Evolutionary conservation across 92 coral and sea anemone genomes (phyloP), one percentile per base, ranked within the genome.

Genomic region (Palythoa caribaeorum): DNA sequence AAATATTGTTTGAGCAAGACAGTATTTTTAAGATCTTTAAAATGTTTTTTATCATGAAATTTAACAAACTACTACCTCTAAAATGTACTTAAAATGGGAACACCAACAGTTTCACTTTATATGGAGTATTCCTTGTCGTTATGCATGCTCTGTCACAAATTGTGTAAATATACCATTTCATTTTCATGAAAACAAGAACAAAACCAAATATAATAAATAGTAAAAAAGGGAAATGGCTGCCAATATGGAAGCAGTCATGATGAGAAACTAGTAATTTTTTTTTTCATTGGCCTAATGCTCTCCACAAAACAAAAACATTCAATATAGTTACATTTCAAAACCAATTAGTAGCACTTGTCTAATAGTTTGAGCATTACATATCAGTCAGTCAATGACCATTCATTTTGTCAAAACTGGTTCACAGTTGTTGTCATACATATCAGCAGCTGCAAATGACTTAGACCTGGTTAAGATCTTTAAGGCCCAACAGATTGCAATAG

Each of bases 401-500:
- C 63, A 76, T 47, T 76, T 53, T 21, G 38, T 74, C 51, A 74
- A 74, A 74, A 47, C 59, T 74, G 21, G 54, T 38, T 12, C 19
- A 51, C 19, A 74, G 78, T 51, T 76, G 47, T 76, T 62, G 17
- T 17, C 10, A 20, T 48, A 48, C 48, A 57, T 17, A 54, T 76
- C 55, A 76, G 28, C 57, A 76, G 60, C 60, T 76, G 38, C 53
- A 60, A 60, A 60, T 47, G 79, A 48, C 21, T 47, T 53, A 76
- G 53, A 53, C 60, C 81, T 35, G 17, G 73, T 7, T 51, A 68
- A 85, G 78, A 85, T 72, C 88, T 73, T 87, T 52, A 73, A 80
- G 87, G 73, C 76, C 74, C 83, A 90, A 87, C 21, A 78, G 81
- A 51, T 90, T 47, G 59, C 92, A 90, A 86, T 76, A 85, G 74